Evolutionary conservation across 1,140 invertebrate genomes (phyloP).

Genomic region (Drosophila lacteicornis): DNA sequence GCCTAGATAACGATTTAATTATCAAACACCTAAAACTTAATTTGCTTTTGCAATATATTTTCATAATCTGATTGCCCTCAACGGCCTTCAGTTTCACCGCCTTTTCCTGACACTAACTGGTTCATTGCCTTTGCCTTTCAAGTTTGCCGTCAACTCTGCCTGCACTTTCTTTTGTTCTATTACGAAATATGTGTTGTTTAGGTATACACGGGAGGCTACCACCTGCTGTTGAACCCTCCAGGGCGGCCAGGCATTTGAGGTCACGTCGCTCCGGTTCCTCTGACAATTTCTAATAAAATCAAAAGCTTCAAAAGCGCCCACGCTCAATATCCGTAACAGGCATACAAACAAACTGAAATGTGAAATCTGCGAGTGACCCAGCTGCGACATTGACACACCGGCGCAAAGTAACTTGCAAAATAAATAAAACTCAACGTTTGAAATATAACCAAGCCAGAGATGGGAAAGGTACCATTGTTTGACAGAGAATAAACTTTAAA

Average conservation of each 20-base stretch:
- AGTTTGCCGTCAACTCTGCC: slow-evolving; percentile 27
- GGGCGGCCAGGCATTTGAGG: slow-evolving; percentile 48
- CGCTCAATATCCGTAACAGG: slow-evolving; percentile 69
- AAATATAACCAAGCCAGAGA: slow-evolving; percentile 40
- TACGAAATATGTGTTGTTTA: slow-evolving; percentile 33
- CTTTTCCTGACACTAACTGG: slow-evolving; percentile 22
- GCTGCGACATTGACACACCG: slow-evolving; percentile 32
- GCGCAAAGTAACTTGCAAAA: slow-evolving; percentile 58
- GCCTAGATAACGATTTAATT: slow-evolving; percentile 1
- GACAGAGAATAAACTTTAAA: not conserved
- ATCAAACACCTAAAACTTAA: not conserved
- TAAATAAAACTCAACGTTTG: slow-evolving; percentile 70
- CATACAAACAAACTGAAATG: slow-evolving; percentile 53
- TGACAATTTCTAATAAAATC: slow-evolving; percentile 81
- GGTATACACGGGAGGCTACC: slow-evolving; percentile 19
- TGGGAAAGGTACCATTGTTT: slow-evolving; percentile 11
- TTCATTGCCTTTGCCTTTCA: slow-evolving; percentile 44
- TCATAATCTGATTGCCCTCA: slow-evolving; percentile 1
- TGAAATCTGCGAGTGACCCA: slow-evolving; percentile 43
- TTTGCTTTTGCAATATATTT: not conserved
- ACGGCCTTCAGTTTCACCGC: slow-evolving; percentile 12
- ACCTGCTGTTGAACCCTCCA: slow-evolving; percentile 40
- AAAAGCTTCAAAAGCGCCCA: slow-evolving; percentile 68
- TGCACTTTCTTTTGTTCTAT: slow-evolving; percentile 51
- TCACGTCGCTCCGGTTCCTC: slow-evolving; percentile 51